Percentiles rank a stretch among this genome's conserved stretches.
These are phyloP conservation scores for Lacerta bilineata DNA, from an alignment of 2,797 vertebrate genomes.

Conservation along the genomic window DNA sequence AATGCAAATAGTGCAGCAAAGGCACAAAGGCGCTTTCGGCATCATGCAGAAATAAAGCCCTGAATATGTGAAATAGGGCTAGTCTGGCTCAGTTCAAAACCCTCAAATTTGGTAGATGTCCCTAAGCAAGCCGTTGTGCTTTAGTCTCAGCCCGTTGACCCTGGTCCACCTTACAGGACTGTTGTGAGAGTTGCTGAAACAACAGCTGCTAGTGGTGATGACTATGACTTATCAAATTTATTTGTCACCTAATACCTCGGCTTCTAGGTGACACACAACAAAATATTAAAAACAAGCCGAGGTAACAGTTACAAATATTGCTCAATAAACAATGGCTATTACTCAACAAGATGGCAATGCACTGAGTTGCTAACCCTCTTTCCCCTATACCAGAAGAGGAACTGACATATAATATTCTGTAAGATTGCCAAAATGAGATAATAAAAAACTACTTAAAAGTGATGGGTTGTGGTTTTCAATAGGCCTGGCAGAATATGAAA, in stretches of 20 bases:
- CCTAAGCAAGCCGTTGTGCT: not conserved
- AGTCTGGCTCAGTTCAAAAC: not conserved
- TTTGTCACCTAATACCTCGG: not conserved
- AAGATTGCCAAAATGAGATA: no score
- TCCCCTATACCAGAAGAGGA: not conserved
- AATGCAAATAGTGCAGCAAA: not conserved
- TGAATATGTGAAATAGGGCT: conserved; percentile 28
- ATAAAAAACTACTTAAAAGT: not conserved
- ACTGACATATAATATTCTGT: not conserved
- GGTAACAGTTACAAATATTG: no score
- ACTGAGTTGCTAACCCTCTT: not conserved
- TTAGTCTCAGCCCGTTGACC: not conserved
- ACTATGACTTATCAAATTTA: no score
- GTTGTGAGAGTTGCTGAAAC: not conserved
- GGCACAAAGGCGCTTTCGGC: not conserved
- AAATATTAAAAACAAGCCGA: not conserved
- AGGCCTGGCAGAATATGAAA: not conserved
- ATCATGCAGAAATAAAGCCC: not conserved
- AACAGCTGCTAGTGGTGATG: not conserved
- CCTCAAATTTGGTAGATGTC: not conserved
- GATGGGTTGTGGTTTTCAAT: not conserved
- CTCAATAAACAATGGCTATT: not conserved
- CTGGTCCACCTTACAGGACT: not conserved
- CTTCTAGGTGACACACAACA: not conserved
- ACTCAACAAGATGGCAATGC: not conserved